Evolutionary conservation across 2,797 vertebrate species (phyloP).

Genomic region (Cossypha heuglini): DNA sequence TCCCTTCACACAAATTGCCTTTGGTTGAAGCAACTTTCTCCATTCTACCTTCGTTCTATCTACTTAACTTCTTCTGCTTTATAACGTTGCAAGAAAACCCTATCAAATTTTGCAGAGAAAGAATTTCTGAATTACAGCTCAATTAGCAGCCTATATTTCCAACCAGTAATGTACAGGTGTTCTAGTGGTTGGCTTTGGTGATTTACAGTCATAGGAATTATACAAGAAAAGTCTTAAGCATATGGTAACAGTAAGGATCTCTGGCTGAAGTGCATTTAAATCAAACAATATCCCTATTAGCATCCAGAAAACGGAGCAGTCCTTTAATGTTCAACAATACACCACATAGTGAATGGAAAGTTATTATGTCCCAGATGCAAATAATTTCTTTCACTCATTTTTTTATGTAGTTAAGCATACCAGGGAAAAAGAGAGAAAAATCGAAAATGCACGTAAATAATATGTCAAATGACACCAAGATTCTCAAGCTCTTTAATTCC

Average conservation of each 20-base stretch:
- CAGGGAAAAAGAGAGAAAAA: background rate
- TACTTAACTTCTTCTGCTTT: background rate
- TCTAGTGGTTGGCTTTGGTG: background rate
- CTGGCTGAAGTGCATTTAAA: constrained; percentile 14
- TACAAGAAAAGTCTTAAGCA: constrained; percentile 7
- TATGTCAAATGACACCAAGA: background rate
- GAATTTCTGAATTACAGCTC: background rate
- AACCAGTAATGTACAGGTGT: background rate
- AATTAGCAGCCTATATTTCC: background rate
- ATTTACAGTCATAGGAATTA: background rate
- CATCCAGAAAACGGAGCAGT: constrained; percentile 11
- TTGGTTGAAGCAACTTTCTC: background rate
- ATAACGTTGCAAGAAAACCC: background rate
- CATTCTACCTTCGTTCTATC: background rate
- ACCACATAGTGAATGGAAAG: background rate
- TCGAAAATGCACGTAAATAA: background rate
- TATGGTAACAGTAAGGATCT: constrained; percentile 21
- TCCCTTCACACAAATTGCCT: background rate
- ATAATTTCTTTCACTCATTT: background rate
- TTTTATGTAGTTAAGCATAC: background rate
- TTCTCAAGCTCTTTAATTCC: background rate
- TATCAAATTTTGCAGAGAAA: background rate
- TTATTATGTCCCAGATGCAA: background rate
- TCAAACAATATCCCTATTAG: constrained; percentile 37
- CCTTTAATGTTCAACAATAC: background rate